Evolutionary conservation across 53 echinoderm and acorn worm genomes (phyloP), one percentile per base, ranked within the genome.

Genomic region (Echinometra lucunter): DNA sequence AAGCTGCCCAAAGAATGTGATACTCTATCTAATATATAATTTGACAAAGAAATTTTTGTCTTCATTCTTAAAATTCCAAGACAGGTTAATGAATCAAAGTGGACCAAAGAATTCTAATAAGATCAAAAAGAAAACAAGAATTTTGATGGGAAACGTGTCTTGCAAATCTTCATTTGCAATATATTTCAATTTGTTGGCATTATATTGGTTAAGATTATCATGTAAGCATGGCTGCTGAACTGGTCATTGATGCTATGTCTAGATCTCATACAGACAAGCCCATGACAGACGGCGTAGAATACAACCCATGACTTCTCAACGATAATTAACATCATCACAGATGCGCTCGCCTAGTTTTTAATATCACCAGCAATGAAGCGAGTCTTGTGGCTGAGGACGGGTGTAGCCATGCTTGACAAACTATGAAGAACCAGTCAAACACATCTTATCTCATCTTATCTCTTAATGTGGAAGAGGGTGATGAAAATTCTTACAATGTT

Each of bases 311-410:
- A 88, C 88, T 88, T 88, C 49, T 88, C 56, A 56, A 44, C 88
- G 88, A 88, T 88, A 49, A 88, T 88, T 56, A 88, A 55, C 88
- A 34, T 56, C 88, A 88, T 88, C 88, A 55, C 88, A 88, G 88
- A 88, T 88, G 88, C 56, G 88, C 49, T 88, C 78, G 11, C 88
- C 88, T 49, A 88, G 88, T 56, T 88, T 88, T 88, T 88, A 88
- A 88, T 88, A 88, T 88, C 88, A 53, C 88, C 55, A 32, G 88
- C 88, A 18, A 28, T 56, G 49, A 88, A 88, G 88, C 88, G 56
- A 56, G 56, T 88, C 88, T 55, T 88, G 55, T 55, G 30, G 88
- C 88, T 88, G 88, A 56, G 88, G 49, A 32, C 88, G 11, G 53
- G 88, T 88, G 49, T 32, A 2, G 12, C 34, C 55, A 4, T 34